Evolutionary conservation across 2,888 invertebrate species (phyloP).

Genomic region (Sisyra terminalis): DNA sequence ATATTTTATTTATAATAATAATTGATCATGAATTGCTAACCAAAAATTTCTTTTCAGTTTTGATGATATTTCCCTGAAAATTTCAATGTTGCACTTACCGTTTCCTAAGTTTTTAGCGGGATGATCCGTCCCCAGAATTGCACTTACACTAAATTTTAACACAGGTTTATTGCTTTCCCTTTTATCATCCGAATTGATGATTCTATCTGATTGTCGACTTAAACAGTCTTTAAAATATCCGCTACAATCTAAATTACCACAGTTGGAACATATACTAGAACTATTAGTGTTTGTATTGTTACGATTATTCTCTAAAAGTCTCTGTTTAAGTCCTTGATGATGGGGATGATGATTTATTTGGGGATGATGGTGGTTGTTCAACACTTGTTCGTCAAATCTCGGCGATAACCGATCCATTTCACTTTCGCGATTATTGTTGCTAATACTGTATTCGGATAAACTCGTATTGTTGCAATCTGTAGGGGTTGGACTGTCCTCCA

Average conservation of each 20-base stretch:
- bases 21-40: neutral
- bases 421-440: constrained; percentile 14
- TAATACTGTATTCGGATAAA: constrained; percentile 14
- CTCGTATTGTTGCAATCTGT: constrained; percentile 13
- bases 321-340: constrained; percentile 2
- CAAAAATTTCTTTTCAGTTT: neutral
- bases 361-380: neutral
- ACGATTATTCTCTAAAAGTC: neutral
- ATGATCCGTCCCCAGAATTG: constrained; percentile 58
- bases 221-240: constrained; percentile 11
- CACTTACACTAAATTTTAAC: constrained; percentile 84
- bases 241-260: constrained; percentile 38
- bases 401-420: constrained; percentile 20
- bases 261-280: constrained; percentile 32
- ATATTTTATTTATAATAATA: no score
- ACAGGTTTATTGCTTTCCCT: constrained; percentile 42
- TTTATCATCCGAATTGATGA: constrained; percentile 15
- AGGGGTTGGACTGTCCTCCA: no score
- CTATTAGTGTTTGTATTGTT: constrained; percentile 19
- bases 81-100: constrained; percentile 4
- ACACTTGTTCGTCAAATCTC: constrained; percentile 2
- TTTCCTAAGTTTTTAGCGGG: constrained; percentile 13
- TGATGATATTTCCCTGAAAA: neutral
- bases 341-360: neutral
- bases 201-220: neutral